Percentiles rank a stretch among this genome's conserved stretches.
phyloP scores from a whole-genome alignment of 2,888 invertebrate genomes.

The Drosophila lacicola region DNA sequence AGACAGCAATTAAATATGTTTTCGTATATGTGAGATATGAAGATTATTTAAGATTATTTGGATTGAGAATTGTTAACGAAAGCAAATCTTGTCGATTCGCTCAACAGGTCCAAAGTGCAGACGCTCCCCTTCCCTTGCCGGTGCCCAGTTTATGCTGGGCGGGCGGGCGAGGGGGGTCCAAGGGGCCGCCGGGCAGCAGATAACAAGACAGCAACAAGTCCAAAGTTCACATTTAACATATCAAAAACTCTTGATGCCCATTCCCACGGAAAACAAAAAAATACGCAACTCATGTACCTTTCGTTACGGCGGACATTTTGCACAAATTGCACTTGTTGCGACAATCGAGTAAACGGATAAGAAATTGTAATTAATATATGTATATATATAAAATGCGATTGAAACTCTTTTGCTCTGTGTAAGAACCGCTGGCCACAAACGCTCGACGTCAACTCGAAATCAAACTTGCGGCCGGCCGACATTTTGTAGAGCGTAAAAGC shows the following conservation, averaged over 20 bases:
- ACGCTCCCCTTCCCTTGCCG: constrained; percentile 15
- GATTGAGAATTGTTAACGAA: constrained; percentile 35
- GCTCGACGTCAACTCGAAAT: constrained; percentile 29
- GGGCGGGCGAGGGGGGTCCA: constrained; percentile 3
- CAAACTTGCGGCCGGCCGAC: constrained; percentile 27
- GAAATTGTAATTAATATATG: constrained; percentile 15
- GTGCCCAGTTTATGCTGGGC: background rate
- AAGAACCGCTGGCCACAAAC: constrained; percentile 32
- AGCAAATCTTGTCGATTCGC: constrained; percentile 23
- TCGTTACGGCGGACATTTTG: constrained; percentile 82
- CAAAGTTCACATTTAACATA: constrained; percentile 66
- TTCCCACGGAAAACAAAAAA: background rate
- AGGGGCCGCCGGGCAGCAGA: constrained; percentile 37
- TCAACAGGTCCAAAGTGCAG: constrained; percentile 59
- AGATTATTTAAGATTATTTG: constrained; percentile 43
- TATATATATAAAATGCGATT: background rate
- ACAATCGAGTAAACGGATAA: constrained; percentile 8
- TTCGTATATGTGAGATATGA: constrained; percentile 6
- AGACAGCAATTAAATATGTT: background rate
- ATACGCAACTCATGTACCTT: constrained; percentile 54
- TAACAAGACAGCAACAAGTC: constrained; percentile 63
- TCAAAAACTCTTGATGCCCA: constrained; percentile 4
- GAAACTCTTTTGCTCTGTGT: background rate
- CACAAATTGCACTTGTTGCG: constrained; percentile 15
- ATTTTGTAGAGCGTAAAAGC: constrained; percentile 56